Evolutionary conservation across 2,888 invertebrate species (phyloP), one percentile per base, ranked within the genome.

Genomic region (Lasioglossum zephyrum): DNA sequence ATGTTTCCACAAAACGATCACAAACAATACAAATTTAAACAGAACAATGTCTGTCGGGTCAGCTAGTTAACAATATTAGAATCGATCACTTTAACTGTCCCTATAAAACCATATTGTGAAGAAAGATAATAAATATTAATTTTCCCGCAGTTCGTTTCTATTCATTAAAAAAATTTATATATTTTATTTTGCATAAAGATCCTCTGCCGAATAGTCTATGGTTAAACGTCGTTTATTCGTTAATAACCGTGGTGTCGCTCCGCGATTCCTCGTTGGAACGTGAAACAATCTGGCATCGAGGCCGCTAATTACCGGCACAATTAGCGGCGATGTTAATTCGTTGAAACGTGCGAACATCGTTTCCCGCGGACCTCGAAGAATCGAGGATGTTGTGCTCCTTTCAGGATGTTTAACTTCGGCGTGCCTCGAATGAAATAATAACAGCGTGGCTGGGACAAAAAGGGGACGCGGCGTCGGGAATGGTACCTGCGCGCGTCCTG

Each of bases 351-450:
- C 74, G 70, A 81, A 74, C 47, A 66, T 69, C 41, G 41, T 44
- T 39, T 39, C n/a, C 41, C 47, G 36, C 72, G 74, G 69, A 22
- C 4, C 13, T 36, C 36, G 69, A 77, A 44, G 79, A 84, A 66
- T 47, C 70, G 70, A 70, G 49, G 63, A 78, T 44, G 73, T 72
- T 77, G 70, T 57, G 76, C 72, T 73, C 60, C 79, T 87, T 83
- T 83, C 75, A 36, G 74, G 63, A 69, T 57, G 69, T 79, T 86
- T 88, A 86, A 90, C 77, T 77, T 74, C 75, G 78, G 83, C 69
- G 75, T 79, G 83, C 83, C 84, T 81, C 75, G 47, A 87, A 77
- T 82, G 76, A 84, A 86, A 87, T 83, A 86, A 82, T 79, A 79
- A 77, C 77, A 73, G 44, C 72, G 60, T 31, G 39, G 39, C 41